These are phyloP conservation scores for Galbula dea DNA, from an alignment of 2,113 vertebrate genomes.

Conservation along the genomic window DNA sequence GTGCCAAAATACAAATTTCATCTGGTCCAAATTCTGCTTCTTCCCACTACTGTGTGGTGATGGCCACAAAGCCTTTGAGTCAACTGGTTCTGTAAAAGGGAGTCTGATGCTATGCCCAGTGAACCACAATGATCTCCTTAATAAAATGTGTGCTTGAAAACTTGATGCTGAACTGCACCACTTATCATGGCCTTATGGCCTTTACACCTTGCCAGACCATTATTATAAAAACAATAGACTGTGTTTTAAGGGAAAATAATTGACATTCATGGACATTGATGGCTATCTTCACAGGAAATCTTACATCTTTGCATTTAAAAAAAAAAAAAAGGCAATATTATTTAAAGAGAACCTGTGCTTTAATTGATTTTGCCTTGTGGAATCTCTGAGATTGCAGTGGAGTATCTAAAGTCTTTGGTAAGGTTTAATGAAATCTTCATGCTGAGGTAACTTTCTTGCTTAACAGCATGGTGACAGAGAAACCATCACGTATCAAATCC, in stretches of 20 bases:
- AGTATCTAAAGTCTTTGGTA: background rate
- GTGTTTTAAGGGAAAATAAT: background rate
- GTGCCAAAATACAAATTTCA: background rate
- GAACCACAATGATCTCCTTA: background rate
- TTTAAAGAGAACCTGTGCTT: background rate
- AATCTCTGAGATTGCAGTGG: background rate
- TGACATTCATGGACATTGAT: background rate
- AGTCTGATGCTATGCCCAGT: background rate
- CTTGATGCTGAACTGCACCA: background rate
- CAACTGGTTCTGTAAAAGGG: background rate
- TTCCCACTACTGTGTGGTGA: background rate
- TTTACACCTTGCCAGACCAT: background rate
- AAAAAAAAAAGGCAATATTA: background rate
- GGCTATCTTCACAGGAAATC: background rate
- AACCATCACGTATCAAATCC: conserved; percentile 47
- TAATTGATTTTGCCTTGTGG: background rate
- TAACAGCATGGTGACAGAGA: conserved; percentile 26
- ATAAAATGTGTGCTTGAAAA: background rate
- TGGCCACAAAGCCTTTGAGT: background rate
- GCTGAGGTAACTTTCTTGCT: conserved; percentile 41
- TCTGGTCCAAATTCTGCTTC: background rate
- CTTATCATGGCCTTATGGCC: background rate
- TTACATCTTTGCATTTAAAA: background rate
- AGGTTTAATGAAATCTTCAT: conserved; percentile 42
- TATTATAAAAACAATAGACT: background rate